Evolutionary conservation across 2,888 invertebrate genomes (phyloP), one percentile per base, ranked within the genome.

Genomic region (Acanthacorydalis orientalis): DNA sequence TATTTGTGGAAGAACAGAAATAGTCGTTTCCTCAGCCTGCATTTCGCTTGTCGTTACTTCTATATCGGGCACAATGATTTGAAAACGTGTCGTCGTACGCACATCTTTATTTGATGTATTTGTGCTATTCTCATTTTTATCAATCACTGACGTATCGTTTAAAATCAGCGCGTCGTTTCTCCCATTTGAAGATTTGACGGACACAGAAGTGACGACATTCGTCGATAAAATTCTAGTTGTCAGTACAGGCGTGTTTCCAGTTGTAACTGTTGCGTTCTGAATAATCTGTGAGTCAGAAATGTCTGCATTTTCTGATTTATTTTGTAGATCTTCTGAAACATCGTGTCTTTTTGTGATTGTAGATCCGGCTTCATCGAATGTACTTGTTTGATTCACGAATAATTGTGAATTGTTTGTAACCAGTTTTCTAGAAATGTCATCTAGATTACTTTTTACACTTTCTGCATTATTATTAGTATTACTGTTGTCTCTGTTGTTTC

Each of bases 131-230:
- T 14, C 14, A n/a, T 39, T 12, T 39, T 39, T 39, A 12, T 39
- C 8, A 16, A 7, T 12, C 43, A 14, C 16, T 14, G 31, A 31
- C 23, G 32, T 44, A 14, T 11, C 31, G 33, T 32, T 31, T 23
- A 16, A 11, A 43, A 39, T 47, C 23, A 23, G 11, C 15, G 23
- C 37, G 12, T 14, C 33, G 34, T 43, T 46, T n/a, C 8, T n/a
- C 4, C 44, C 40, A 44, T 48, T 67, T 23, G 71, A 70, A 3
- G 71, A 71, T 31, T 71, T 71, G 52, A 72, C 69, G 7, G 72
- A 71, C 14, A 72, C 66, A 38, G 72, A 72, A 32, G 72, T 72
- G 0, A 71, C 71, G 37, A 72, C 71, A 3, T 71, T 72, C 7
- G 71, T 72, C 49, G 70, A 70, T 7, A 71, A 68, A 38, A 70